A percentile compares a stretch with the other conserved stretches of the same genome.
These are phyloP conservation scores for Schrankia costaestrigalis DNA, from an alignment of 2,888 invertebrate genomes.

Conservation along the genomic window DNA sequence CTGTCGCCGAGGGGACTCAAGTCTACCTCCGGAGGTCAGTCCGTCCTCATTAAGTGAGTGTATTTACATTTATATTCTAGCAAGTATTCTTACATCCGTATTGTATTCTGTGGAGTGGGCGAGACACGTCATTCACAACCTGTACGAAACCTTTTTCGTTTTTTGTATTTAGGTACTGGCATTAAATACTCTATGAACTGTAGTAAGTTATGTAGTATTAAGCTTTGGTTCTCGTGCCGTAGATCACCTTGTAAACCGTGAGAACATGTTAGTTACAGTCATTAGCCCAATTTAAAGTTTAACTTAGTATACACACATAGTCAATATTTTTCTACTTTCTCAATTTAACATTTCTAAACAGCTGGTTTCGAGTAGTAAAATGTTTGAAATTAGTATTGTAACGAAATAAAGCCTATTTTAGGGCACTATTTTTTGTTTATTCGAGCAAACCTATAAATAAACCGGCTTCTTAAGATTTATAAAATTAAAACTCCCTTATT, in stretches of 20 bases:
- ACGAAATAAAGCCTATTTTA: no score
- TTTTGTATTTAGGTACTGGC: conserved; percentile 16
- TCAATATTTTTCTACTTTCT: no score
- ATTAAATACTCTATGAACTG: conserved; percentile 5
- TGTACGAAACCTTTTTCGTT: conserved; percentile 50
- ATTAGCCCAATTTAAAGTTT: conserved; percentile 20
- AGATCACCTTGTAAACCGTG: conserved; percentile 9
- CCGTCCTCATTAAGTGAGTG: conserved; percentile 68
- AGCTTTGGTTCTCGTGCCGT: conserved; percentile 4
- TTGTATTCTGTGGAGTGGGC: conserved; percentile 55
- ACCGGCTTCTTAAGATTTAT: no score
- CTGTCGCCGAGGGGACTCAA: conserved; percentile 56
- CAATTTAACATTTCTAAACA: no score
- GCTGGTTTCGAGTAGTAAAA: neutral
- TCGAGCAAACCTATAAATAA: no score
- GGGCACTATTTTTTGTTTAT: no score
- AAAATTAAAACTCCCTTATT: no score
- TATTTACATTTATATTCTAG: conserved; percentile 66
- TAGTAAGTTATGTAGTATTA: conserved; percentile 6
- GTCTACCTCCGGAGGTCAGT: conserved; percentile 59
- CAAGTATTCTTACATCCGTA: conserved; percentile 54
- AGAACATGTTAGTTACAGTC: conserved; percentile 16
- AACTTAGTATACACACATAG: conserved; percentile 13
- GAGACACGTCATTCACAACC: conserved; percentile 70
- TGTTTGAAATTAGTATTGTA: no score